Evolutionary conservation across 2,113 vertebrate species (phyloP).

Genomic region (Myodes glareolus): DNA sequence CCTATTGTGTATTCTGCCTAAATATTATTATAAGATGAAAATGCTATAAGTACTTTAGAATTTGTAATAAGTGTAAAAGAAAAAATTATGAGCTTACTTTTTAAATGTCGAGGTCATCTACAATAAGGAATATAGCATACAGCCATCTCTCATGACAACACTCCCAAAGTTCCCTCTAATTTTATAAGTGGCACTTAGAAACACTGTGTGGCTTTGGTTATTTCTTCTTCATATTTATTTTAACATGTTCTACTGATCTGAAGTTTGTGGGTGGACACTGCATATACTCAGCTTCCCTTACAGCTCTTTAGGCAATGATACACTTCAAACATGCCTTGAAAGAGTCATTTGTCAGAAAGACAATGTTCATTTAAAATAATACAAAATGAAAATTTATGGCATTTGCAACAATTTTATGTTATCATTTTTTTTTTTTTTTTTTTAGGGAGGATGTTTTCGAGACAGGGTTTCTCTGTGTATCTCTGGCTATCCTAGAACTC

Average conservation of each 20-base stretch:
- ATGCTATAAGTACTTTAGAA: background rate
- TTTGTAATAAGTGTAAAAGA: background rate
- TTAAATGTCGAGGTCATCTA: background rate
- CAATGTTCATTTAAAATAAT: background rate
- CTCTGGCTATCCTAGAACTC: no score
- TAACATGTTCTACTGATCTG: background rate
- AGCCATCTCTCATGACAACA: background rate
- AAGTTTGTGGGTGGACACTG: background rate
- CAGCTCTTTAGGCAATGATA: background rate
- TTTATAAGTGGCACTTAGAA: background rate
- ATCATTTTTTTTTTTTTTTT: background rate
- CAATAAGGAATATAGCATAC: background rate
- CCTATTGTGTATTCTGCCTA: background rate
- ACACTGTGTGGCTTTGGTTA: background rate
- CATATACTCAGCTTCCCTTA: background rate
- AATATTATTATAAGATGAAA: background rate
- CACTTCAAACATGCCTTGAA: background rate
- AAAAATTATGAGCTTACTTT: background rate
- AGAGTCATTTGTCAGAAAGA: background rate
- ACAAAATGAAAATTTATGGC: constrained; percentile 5
- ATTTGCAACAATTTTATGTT: constrained; percentile 32
- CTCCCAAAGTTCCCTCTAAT: background rate
- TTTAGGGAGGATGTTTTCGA: no score
- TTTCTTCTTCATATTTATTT: background rate
- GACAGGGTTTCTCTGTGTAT: no score